A percentile compares a stretch with the other conserved stretches of the same genome.
Evolutionary conservation across 1,140 invertebrate genomes (phyloP).

Genomic region (Oreohelix idahoensis): DNA sequence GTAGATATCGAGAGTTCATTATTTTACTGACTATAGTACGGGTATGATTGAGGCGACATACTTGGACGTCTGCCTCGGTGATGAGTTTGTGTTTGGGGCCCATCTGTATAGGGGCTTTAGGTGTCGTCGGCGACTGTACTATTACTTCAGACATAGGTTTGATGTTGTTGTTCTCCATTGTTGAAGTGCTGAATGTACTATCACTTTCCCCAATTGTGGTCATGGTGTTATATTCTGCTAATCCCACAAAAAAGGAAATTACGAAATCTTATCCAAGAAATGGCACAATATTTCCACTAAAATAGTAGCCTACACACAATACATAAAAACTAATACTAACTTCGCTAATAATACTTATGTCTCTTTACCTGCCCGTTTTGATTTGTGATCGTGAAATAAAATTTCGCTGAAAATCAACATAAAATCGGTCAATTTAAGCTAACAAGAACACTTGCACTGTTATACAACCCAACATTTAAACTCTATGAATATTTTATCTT

Average conservation of each 20-base stretch:
- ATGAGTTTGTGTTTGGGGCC: conserved; percentile 80
- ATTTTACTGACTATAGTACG: conserved; percentile 87
- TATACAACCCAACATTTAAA: no score
- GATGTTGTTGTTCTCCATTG: conserved; percentile 27
- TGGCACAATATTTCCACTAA: no score
- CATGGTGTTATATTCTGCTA: not conserved
- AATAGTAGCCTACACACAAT: no score
- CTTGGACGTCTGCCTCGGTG: conserved; percentile 83
- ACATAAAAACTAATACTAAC: no score
- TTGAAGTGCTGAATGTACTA: not conserved
- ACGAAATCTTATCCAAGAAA: no score
- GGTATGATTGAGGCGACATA: conserved; percentile 86
- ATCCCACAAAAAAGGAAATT: not conserved
- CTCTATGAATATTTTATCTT: no score
- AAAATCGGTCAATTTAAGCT: no score
- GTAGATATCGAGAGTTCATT: conserved; percentile 84
- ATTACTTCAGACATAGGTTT: conserved; percentile 23
- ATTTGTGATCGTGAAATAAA: no score
- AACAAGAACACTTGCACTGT: no score
- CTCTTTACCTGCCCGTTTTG: no score
- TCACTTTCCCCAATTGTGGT: not conserved
- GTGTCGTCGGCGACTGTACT: not conserved
- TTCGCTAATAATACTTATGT: no score
- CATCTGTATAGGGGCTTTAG: conserved; percentile 7
- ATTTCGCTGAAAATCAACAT: no score